phyloP scores from a whole-genome alignment of 2,797 vertebrate species.

The Merluccius polli region DNA sequence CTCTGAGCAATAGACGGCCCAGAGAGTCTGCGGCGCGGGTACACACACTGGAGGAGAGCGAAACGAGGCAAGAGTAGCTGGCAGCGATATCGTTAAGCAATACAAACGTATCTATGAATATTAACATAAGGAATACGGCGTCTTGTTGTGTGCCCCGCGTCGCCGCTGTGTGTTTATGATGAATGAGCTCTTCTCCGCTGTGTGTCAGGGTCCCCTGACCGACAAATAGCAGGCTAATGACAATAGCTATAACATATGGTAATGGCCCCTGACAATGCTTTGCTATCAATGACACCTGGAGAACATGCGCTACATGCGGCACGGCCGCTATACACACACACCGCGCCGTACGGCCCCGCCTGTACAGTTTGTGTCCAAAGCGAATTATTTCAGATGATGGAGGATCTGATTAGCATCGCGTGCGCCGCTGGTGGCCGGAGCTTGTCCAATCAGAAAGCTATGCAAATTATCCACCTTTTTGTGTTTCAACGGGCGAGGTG shows the following conservation, averaged over 20 bases:
- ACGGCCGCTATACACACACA: slow-evolving; percentile 42
- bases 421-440: slow-evolving; percentile 28
- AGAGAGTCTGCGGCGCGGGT: too few species aligned
- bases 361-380: slow-evolving; percentile 43
- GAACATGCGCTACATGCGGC: slow-evolving; percentile 15
- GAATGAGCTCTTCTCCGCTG: slow-evolving; percentile 56
- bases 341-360: slow-evolving; percentile 40
- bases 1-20: slow-evolving; percentile 23
- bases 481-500: slow-evolving; percentile 19
- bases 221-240: slow-evolving; percentile 70
- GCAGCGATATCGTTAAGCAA: slow-evolving; percentile 34
- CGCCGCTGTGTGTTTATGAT: slow-evolving; percentile 64
- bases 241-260: slow-evolving; percentile 68
- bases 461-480: neutral
- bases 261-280: slow-evolving; percentile 55
- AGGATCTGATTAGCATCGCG: slow-evolving; percentile 50
- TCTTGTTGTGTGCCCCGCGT: slow-evolving; percentile 48
- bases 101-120: slow-evolving; percentile 56
- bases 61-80: slow-evolving; percentile 27
- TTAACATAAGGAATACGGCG: slow-evolving; percentile 47
- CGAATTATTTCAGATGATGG: slow-evolving; percentile 48
- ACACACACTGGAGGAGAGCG: slow-evolving; percentile 15
- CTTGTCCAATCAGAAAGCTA: slow-evolving; percentile 7
- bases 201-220: slow-evolving; percentile 65
- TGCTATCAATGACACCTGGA: slow-evolving; percentile 58